Base-by-base conservation (phyloP, 2,888 invertebrate genomes). In the Xanthia togata region DNA sequence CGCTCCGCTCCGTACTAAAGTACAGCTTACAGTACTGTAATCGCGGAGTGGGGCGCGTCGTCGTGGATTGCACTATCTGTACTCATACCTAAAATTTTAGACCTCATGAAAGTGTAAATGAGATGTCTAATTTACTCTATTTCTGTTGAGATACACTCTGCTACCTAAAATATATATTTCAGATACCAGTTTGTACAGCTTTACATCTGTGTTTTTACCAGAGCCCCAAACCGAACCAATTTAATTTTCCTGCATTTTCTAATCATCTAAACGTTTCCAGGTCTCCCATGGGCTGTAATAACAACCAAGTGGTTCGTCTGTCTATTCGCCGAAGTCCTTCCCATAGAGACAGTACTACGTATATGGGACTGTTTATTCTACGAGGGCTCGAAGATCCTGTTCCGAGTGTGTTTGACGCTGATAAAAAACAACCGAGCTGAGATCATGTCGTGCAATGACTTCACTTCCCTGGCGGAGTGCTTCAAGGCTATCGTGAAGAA, bases 261-360 rank as follows among this genome's bases (percentile, higher is more conserved):
- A 62, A 60, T 31, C 8, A 31, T 9, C 26, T 11, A n/a, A 63
- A 41, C 23, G 53, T 55, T 86, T 83, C 4, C 84, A 97, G 97
- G 98, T 78, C 97, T 99, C 88, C 98, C 98, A 23, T 99, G 99
- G 98, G 98, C 98, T 73, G 98, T 99, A 78, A 98, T 99, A 89
- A 98, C 98, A 47, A 99, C 99, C 78, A 99, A 99, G 96, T 99
- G 99, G 99, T 99, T 99, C 93, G 98, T 99, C 89, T 99, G 99
- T 92, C 96, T 99, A 70, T 99, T 98, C 95, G 98, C 98, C 71
- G 99, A 99, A 97, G 99, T 99, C 73, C 97, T 99, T 79, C 99
- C 99, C 0, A 98, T 98, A 78, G 99, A 99, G 97, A 99, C 99
- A 12, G 99, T 99, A 62, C 96, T 99, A 38, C 97, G 99, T 90